These are phyloP conservation scores for Artibeus jamaicensis DNA, from an alignment of 2,797 vertebrate genomes.

Conservation along the genomic window DNA sequence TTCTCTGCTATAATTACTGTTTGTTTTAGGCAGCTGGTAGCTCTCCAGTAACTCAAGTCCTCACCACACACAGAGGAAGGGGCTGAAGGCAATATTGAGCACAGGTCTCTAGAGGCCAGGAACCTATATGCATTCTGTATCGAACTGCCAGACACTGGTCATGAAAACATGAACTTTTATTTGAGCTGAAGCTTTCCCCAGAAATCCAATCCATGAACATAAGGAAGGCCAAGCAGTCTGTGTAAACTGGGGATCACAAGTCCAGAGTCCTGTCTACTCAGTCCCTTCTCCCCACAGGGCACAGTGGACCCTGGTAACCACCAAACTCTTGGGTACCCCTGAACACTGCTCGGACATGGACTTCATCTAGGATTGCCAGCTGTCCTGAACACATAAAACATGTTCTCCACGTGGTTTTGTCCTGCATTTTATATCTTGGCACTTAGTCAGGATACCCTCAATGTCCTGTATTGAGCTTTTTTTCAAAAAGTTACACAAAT, in stretches of 20 bases:
- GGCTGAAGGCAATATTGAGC: background rate
- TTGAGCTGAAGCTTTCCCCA: background rate
- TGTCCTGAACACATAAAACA: background rate
- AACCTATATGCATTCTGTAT: background rate
- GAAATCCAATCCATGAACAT: background rate
- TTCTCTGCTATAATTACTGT: background rate
- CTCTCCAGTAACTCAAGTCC: background rate
- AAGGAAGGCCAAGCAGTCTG: background rate
- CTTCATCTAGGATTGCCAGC: background rate
- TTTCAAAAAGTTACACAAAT: background rate
- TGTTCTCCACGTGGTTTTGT: background rate
- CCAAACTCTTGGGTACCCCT: background rate
- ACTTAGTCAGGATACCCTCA: background rate
- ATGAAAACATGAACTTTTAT: background rate
- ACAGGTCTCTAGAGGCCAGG: background rate
- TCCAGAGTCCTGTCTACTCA: background rate
- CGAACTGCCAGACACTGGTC: background rate
- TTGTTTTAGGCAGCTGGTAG: background rate
- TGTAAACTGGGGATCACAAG: background rate
- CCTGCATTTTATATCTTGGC: background rate
- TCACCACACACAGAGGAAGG: background rate
- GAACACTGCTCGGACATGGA: background rate
- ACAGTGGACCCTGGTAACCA: background rate
- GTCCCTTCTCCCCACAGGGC: background rate
- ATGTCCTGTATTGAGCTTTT: background rate